These are phyloP conservation scores for Rhodeus uyekii DNA, from an alignment of 2,797 vertebrate genomes.

Conservation along the genomic window DNA sequence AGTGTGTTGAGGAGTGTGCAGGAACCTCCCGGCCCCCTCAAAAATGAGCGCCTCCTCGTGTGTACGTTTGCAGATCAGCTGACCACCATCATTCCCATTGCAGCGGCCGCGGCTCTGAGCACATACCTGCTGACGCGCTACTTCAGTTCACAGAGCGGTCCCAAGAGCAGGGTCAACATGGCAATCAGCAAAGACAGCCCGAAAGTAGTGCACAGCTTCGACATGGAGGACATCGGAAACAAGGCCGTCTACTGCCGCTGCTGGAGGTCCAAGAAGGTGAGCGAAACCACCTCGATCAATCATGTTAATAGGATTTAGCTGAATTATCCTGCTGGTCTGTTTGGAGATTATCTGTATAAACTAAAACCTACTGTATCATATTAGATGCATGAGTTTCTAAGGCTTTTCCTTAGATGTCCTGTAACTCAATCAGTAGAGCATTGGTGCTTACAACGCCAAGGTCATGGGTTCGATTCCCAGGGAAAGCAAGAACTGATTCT, in stretches of 20 bases:
- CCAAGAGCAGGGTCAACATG: constrained; percentile 71
- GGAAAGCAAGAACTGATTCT: no score
- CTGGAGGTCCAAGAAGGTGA: constrained; percentile 82
- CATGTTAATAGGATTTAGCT: neutral
- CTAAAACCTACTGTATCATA: neutral
- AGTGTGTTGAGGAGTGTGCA: neutral
- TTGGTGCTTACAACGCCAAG: no score
- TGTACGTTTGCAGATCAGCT: constrained; percentile 70
- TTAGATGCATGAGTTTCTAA: neutral
- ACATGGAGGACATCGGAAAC: constrained; percentile 79
- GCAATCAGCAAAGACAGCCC: constrained; percentile 75
- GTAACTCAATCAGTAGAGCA: no score
- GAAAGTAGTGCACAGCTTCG: constrained; percentile 81
- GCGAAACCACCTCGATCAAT: neutral
- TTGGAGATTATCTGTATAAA: neutral
- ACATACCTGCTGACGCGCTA: constrained; percentile 73
- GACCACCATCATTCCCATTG: constrained; percentile 70
- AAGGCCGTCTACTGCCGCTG: constrained; percentile 82
- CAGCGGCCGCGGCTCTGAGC: constrained; percentile 69
- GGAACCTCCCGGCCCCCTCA: neutral
- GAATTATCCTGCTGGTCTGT: neutral
- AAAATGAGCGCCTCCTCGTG: constrained; percentile 18
- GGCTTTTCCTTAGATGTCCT: no score
- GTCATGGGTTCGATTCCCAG: no score
- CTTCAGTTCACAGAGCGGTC: constrained; percentile 63